Evolutionary conservation across 1,140 invertebrate species (phyloP), one percentile per base, ranked within the genome.

Genomic region (Leptopilina boulardi): DNA sequence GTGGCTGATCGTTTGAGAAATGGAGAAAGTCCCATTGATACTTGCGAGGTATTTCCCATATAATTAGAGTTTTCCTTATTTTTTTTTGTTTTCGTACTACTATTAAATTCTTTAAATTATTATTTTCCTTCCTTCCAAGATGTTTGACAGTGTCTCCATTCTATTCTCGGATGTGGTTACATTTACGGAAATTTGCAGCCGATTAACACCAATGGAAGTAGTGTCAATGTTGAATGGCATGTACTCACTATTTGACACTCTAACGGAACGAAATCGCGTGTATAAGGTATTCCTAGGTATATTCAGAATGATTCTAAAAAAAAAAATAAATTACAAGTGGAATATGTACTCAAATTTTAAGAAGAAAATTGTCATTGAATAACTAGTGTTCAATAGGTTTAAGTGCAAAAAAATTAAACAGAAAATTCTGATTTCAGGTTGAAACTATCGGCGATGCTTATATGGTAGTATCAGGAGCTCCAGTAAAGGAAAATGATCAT

Each of bases 361-460:
- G 5, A 38, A 38, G 9, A 38, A 38, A 6, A 38, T n/a, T n/a
- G n/a, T 34, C 30, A 34, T 6, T 2, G 41, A 42, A 42, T 42
- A 13, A 42, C 13, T 3, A 44, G 4, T 23, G 15, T 2, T 70
- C 26, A 38, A 3, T 38, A 38, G 34, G 0, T 4, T 38, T 38
- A 38, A 38, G 8, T 38, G 2, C 2, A 30, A 30, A n/a, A n/a
- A n/a, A n/a, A n/a, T n/a, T n/a, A n/a, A n/a, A n/a, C n/a, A n/a
- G n/a, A n/a, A n/a, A n/a, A n/a, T 73, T 70, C 71, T 70, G 26
- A 44, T 59, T 70, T 71, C 44, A 98, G 97, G 97, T 99, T 8
- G 98, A 99, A 91, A 99, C 98, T 0, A 99, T 99, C 82, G 98
- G 98, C 0, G 97, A 98, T 87, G 97, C 98, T 0, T 99, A 99